phyloP scores from a whole-genome alignment of 2,888 invertebrate species.

The Platypus cylindrus region DNA sequence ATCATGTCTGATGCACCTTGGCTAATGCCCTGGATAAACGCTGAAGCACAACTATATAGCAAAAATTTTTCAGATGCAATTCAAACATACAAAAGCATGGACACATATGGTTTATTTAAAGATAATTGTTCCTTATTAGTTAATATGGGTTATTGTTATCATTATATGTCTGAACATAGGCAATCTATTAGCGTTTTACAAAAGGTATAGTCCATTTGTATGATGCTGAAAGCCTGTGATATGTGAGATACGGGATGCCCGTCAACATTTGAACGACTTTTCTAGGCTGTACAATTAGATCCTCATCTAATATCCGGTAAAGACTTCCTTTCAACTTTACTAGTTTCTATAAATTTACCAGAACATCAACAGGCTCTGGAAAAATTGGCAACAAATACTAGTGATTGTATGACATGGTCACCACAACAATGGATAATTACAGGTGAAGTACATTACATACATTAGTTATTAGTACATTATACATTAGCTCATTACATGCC shows the following conservation, averaged over 20 bases:
- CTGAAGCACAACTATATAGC: constrained; percentile 49
- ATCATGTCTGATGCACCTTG: constrained; percentile 38
- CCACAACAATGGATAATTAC: constrained; percentile 64
- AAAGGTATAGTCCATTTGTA: constrained; percentile 31
- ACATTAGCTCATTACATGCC: no score
- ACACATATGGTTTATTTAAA: constrained; percentile 49
- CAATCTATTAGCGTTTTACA: constrained; percentile 46
- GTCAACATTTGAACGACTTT: no score
- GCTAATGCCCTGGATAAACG: constrained; percentile 51
- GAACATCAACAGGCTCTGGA: constrained; percentile 28
- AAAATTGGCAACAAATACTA: constrained; percentile 21
- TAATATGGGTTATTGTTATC: constrained; percentile 58
- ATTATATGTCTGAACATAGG: constrained; percentile 56
- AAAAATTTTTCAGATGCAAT: constrained; percentile 58
- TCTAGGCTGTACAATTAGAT: constrained; percentile 26
- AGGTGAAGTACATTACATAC: no score
- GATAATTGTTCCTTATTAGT: constrained; percentile 56
- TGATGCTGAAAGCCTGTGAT: no score
- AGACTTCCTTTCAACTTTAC: constrained; percentile 26
- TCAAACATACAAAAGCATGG: constrained; percentile 51
- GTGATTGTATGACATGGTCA: constrained; percentile 28
- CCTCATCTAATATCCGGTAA: constrained; percentile 25
- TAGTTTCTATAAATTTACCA: constrained; percentile 27
- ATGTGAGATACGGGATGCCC: not conserved
- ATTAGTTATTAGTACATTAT: no score